phyloP scores from a whole-genome alignment of 2,888 invertebrate species.

The Ochlodes sylvanus region DNA sequence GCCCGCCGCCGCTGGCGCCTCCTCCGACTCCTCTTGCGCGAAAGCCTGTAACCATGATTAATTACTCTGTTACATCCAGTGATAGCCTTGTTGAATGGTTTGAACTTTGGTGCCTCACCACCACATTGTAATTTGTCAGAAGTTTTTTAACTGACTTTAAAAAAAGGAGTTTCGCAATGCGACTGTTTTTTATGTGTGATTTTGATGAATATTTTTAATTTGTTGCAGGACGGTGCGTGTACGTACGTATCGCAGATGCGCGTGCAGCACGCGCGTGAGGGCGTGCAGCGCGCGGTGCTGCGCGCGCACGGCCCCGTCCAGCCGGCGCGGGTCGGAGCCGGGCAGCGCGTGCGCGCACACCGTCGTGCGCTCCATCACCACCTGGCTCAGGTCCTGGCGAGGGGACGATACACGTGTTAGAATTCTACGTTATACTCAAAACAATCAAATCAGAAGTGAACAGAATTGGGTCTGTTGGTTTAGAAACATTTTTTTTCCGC shows the following conservation, averaged over 20 bases:
- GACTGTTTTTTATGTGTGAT: too few relatives aligned
- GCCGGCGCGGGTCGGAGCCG: conserved; percentile 70
- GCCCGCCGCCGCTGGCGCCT: conserved; percentile 86
- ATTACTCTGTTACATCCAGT: too few relatives aligned
- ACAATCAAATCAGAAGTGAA: too few relatives aligned
- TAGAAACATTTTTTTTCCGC: too few relatives aligned
- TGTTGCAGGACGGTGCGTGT: not conserved
- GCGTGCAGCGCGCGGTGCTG: conserved; percentile 87
- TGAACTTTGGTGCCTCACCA: too few relatives aligned
- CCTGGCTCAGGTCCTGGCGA: conserved; percentile 91
- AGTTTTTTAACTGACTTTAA: too few relatives aligned
- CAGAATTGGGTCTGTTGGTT: too few relatives aligned
- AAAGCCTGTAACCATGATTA: too few relatives aligned
- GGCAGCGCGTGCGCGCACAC: conserved; percentile 93
- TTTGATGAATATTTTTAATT: too few relatives aligned
- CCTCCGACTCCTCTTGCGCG: conserved; percentile 44
- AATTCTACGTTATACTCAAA: too few relatives aligned
- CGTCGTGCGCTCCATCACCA: conserved; percentile 95
- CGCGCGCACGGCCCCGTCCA: conserved; percentile 49
- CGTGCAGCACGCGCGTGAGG: conserved; percentile 87
- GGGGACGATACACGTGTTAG: not conserved
- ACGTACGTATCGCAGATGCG: conserved; percentile 88
- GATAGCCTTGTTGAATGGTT: not conserved
- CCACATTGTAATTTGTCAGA: too few relatives aligned
- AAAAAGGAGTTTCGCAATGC: too few relatives aligned